Evolutionary conservation across 2,888 invertebrate species (phyloP), one percentile per base, ranked within the genome.

Genomic region (Globia sparganii): DNA sequence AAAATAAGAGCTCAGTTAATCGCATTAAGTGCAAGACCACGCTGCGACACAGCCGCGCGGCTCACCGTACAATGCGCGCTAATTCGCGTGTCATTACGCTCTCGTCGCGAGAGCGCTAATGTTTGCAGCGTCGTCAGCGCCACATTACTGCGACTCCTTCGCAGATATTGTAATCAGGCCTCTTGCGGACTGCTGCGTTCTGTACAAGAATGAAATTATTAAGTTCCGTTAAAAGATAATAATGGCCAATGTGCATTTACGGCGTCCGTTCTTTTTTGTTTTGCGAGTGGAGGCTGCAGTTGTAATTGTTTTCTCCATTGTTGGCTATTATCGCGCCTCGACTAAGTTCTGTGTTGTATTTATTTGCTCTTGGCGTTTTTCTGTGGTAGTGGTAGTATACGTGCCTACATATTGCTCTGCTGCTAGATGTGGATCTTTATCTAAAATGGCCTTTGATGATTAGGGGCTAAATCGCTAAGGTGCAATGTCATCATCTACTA

Each of bases 21-120:
- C 75, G 72, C 59, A 84, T 84, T 84, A 83, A 75, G 66, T 70
- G 74, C 40, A 34, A 56, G 81, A 75, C 46, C 72, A 18, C 37
- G 34, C 43, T 37, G 21, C 80, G 61, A 61, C 81, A 72, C 61
- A 69, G 21, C 56, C 59, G 37, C 46, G 59, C 71, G 40, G 46
- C 64, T 31, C 49, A 66, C 64, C 21, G 40, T 69, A 91, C 91
- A 93, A 93, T 93, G 88, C 82, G 25, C 91, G 92, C 92, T 94
- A 94, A 94, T 94, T 93, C 91, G 83, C 86, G 88, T 87, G 89
- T 91, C 91, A 94, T 94, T 94, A 93, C 85, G 86, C 89, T 88
- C 94, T 93, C 85, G 81, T 86, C 80, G 87, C 81, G 87, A 92
- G 92, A 87, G 91, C 92, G 94, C 92, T 93, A 93, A 93, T 93